Evolutionary conservation across 2,113 vertebrate genomes (phyloP).

Genomic region (Erythrocercus mccallii): DNA sequence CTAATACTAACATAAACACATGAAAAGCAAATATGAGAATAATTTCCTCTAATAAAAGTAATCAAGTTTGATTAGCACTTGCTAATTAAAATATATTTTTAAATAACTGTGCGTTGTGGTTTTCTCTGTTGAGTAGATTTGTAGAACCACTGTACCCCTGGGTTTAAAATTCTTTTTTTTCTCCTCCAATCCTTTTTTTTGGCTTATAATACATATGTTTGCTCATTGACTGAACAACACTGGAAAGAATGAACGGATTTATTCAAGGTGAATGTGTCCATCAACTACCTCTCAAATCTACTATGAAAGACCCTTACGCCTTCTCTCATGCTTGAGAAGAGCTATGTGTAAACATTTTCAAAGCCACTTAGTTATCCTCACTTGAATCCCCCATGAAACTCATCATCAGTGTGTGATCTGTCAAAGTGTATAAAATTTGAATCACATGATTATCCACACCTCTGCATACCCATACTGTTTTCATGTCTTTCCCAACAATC

Average conservation of each 20-base stretch:
- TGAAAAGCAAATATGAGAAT: constrained; percentile 6
- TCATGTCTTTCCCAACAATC: background rate
- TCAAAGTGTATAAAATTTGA: background rate
- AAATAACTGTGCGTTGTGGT: background rate
- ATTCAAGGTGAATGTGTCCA: background rate
- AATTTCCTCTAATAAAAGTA: constrained; percentile 56
- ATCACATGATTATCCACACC: background rate
- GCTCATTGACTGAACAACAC: background rate
- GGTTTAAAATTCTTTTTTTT: background rate
- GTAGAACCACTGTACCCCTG: background rate
- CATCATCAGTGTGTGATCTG: background rate
- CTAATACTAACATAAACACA: background rate
- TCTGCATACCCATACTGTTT: background rate
- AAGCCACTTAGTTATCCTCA: background rate
- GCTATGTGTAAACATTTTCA: background rate
- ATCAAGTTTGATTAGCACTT: constrained; percentile 47
- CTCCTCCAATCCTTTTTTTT: background rate
- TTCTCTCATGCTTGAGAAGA: background rate
- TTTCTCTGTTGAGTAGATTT: constrained; percentile 20
- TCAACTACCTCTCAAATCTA: background rate
- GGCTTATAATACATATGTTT: background rate
- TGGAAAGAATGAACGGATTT: background rate
- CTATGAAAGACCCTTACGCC: background rate
- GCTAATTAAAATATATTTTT: background rate
- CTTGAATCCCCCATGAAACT: background rate